These are phyloP conservation scores for Phalera bucephala DNA, from an alignment of 2,888 invertebrate species.

Conservation along the genomic window DNA sequence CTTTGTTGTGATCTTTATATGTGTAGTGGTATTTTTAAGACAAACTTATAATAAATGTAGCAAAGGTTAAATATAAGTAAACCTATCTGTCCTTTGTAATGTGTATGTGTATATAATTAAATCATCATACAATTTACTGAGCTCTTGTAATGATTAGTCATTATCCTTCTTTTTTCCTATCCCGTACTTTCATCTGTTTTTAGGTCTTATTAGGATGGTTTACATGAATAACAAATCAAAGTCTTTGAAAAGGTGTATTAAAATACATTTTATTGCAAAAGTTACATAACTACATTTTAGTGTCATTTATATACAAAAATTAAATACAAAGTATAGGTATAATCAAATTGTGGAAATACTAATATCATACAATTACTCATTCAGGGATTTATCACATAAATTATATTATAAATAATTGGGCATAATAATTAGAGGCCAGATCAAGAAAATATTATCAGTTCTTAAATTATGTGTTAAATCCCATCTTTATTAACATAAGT, in stretches of 20 bases:
- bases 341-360: constrained; percentile 57
- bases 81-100: too few relatives aligned
- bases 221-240: constrained; percentile 37
- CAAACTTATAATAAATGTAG: too few relatives aligned
- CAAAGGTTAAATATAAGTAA: too few relatives aligned
- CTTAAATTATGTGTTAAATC: constrained; percentile 18
- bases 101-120: too few relatives aligned
- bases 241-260: constrained; percentile 69
- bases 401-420: too few relatives aligned
- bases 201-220: background rate
- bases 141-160: too few relatives aligned
- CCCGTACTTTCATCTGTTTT: too few relatives aligned
- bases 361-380: constrained; percentile 48
- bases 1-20: too few relatives aligned
- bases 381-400: constrained; percentile 22
- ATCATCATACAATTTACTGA: too few relatives aligned
- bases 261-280: constrained; percentile 82
- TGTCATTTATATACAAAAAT: constrained; percentile 81
- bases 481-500: constrained; percentile 14
- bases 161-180: too few relatives aligned
- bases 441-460: background rate
- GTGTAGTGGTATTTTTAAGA: too few relatives aligned
- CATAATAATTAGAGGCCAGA: too few relatives aligned
- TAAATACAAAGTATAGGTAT: constrained; percentile 63
- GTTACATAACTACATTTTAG: constrained; percentile 75